Evolutionary conservation across 2,113 vertebrate species (phyloP).

Genomic region (Cryptomyrus ogoouensis): DNA sequence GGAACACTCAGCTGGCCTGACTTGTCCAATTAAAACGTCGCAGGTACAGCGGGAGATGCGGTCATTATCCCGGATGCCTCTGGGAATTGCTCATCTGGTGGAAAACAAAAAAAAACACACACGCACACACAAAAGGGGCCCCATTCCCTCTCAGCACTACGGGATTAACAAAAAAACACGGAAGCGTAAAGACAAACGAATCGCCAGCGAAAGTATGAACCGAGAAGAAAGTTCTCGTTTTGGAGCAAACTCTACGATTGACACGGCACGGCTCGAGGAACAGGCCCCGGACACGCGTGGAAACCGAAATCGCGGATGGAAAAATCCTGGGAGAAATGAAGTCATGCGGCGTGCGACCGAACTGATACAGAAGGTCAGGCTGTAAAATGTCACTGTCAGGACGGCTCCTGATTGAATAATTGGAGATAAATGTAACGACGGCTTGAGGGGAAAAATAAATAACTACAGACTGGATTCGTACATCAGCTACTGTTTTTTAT

Average conservation of each 20-base stretch:
- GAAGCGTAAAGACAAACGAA: not conserved
- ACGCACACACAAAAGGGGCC: constrained; percentile 25
- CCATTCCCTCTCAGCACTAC: constrained; percentile 26
- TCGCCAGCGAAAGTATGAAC: not conserved
- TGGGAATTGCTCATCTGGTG: constrained; percentile 60
- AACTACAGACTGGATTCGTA: constrained; percentile 3
- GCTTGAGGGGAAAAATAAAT: constrained; percentile 46
- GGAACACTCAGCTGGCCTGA: constrained; percentile 95
- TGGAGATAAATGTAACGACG: constrained; percentile 47
- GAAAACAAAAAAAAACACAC: constrained; percentile 31
- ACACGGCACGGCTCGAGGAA: constrained; percentile 34
- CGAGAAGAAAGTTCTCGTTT: constrained; percentile 27
- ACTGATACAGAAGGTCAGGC: constrained; percentile 59
- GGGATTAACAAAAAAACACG: not conserved
- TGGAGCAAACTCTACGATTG: constrained; percentile 33
- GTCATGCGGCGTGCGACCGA: constrained; percentile 53
- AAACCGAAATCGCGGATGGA: constrained; percentile 52
- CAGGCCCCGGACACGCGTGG: constrained; percentile 39
- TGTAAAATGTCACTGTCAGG: constrained; percentile 65
- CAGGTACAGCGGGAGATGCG: constrained; percentile 81
- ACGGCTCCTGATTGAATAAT: constrained; percentile 53
- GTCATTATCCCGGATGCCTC: constrained; percentile 66
- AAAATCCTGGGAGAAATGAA: constrained; percentile 63
- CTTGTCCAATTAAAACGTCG: constrained; percentile 95
- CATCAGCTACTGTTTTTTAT: not conserved